Evolutionary conservation across 2,113 vertebrate species (phyloP).

Genomic region (Xenopus laevis): DNA sequence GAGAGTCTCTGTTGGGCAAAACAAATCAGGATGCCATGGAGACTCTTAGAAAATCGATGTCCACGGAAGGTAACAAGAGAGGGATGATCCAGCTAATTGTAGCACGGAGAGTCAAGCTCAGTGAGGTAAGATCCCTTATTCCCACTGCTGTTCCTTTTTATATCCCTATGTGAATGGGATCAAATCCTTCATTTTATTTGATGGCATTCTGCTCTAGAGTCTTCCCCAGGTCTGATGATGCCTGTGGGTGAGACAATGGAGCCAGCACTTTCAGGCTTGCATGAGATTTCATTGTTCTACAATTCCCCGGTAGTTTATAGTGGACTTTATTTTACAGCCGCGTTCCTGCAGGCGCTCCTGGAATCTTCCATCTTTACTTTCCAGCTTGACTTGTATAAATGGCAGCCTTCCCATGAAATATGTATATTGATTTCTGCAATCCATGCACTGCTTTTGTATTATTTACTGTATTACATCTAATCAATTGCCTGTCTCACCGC

Average conservation of each 20-base stretch:
- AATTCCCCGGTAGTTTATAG: too few relatives aligned
- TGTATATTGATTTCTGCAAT: neutral
- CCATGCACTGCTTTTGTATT: neutral
- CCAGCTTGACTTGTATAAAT: neutral
- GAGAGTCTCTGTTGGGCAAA: conserved; percentile 85
- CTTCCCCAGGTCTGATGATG: too few relatives aligned
- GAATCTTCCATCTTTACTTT: too few relatives aligned
- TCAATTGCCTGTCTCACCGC: neutral
- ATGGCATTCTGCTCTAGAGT: too few relatives aligned
- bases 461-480: neutral
- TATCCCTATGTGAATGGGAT: too few relatives aligned
- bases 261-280: too few relatives aligned
- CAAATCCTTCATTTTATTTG: too few relatives aligned
- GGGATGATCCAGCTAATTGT: conserved; percentile 98
- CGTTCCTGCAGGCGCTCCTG: too few relatives aligned
- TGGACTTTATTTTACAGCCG: too few relatives aligned
- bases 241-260: too few relatives aligned
- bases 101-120: conserved; percentile 75
- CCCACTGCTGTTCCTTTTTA: neutral
- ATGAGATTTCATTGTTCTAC: too few relatives aligned
- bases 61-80: conserved; percentile 89
- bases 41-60: conserved; percentile 91
- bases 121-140: conserved; percentile 70
- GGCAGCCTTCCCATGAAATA: neutral
- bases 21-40: conserved; percentile 98